Conservation (phyloP, 2,113 vertebrate species). For the Chaetodon auriga region DNA sequence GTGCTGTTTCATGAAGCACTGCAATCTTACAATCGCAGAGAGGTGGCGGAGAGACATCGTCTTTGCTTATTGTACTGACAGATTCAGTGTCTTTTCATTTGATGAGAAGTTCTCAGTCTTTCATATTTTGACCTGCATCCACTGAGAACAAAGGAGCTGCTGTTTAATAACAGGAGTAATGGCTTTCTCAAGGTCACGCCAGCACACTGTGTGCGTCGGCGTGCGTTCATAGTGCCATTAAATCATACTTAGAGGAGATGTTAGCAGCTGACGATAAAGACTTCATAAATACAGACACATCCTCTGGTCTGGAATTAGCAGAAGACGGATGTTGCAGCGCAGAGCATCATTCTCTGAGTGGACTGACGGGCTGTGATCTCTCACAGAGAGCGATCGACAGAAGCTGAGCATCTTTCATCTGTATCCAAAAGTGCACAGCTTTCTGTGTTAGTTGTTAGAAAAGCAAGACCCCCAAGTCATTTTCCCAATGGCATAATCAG, state of each 20-base stretch:
- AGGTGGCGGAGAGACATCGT: background rate
- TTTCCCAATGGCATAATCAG: conserved; percentile 3
- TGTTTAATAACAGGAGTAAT: conserved; percentile 46
- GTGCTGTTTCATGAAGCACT: background rate
- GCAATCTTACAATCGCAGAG: too few relatives aligned
- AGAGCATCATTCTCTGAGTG: conserved; percentile 24
- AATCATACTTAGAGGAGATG: conserved; percentile 59
- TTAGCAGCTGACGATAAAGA: conserved; percentile 43
- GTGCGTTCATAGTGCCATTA: conserved; percentile 39
- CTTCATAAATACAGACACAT: conserved; percentile 35
- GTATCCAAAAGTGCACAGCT: background rate
- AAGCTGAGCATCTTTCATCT: conserved; percentile 9
- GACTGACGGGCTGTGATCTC: conserved; percentile 15
- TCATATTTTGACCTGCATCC: conserved; percentile 3
- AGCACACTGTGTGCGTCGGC: conserved; percentile 15
- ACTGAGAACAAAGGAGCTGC: conserved; percentile 64
- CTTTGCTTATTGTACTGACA: background rate
- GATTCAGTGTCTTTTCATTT: background rate
- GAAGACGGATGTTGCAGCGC: conserved; percentile 31
- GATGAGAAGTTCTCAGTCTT: conserved; percentile 1
- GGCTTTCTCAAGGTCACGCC: conserved; percentile 71
- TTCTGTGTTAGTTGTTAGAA: background rate
- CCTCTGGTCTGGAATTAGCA: background rate
- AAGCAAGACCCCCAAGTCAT: background rate
- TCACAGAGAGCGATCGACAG: background rate